phyloP scores from a whole-genome alignment of 2,888 invertebrate genomes.

The Bombylius major region DNA sequence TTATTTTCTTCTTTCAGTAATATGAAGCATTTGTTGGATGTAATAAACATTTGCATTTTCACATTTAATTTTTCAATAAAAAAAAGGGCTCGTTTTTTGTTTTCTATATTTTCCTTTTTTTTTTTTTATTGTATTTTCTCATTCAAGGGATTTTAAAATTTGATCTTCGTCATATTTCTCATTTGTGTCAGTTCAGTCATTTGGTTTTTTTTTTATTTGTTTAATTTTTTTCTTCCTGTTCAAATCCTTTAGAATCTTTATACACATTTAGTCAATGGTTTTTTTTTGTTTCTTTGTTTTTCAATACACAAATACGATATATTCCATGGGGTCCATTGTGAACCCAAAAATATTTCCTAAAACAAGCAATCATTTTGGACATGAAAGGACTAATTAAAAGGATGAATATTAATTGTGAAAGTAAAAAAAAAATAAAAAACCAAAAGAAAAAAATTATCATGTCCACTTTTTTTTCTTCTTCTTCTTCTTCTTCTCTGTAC shows the following conservation, averaged over 20 bases:
- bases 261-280: no score
- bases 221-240: background rate
- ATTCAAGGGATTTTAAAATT: background rate
- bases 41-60: no score
- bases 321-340: background rate
- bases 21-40: no score
- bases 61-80: no score
- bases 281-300: no score
- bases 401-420: slow-evolving; percentile 14
- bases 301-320: no score
- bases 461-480: background rate
- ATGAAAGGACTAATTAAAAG: slow-evolving; percentile 15
- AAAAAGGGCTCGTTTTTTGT: no score
- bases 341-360: slow-evolving; percentile 5
- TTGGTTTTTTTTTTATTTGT: background rate
- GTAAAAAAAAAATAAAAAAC: slow-evolving; percentile 5
- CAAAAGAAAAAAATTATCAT: background rate
- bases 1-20: no score
- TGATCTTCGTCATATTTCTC: background rate
- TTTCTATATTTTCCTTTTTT: no score
- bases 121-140: no score
- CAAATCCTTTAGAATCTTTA: no score
- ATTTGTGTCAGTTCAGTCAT: background rate
- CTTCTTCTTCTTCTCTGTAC: background rate
- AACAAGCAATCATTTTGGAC: slow-evolving; percentile 13